A percentile compares a stretch with the other conserved stretches of the same genome.
phyloP scores from a whole-genome alignment of 2,113 vertebrate species.

The Chloropsis cyanopogon region DNA sequence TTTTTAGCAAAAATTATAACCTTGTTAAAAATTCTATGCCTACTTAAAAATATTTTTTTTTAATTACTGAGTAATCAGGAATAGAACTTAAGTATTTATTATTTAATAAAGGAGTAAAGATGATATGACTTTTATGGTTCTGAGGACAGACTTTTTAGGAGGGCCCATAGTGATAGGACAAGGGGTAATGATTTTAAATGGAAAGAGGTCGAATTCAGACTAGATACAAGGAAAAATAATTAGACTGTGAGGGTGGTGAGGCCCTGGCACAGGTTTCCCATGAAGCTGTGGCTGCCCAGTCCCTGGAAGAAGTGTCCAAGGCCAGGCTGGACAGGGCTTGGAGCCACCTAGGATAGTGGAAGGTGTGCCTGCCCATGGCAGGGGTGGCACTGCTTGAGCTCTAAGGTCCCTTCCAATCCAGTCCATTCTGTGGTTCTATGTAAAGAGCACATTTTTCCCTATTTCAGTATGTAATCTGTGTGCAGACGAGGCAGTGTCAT shows the following conservation, averaged over 20 bases:
- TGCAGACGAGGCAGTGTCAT: not conserved
- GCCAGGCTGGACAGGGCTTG: not conserved
- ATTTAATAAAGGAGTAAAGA: not conserved
- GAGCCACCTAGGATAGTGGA: not conserved
- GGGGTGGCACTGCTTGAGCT: not conserved
- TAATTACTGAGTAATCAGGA: not conserved
- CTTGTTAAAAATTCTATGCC: not conserved
- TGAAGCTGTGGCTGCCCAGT: not conserved
- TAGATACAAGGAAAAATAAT: not conserved
- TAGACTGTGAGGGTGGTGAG: too few species aligned
- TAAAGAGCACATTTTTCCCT: not conserved
- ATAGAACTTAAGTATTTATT: not conserved
- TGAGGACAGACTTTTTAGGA: not conserved
- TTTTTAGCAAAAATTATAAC: not conserved
- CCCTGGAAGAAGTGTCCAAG: not conserved
- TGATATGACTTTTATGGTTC: fast-evolving
- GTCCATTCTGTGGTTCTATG: not conserved
- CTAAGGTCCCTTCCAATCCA: not conserved
- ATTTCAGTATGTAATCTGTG: not conserved
- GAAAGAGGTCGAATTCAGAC: not conserved
- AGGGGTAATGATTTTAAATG: not conserved
- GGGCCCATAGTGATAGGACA: fast-evolving
- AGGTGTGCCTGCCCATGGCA: not conserved
- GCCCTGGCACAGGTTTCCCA: not conserved
- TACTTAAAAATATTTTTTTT: not conserved